phyloP scores from a whole-genome alignment of 2,113 vertebrate species.

The Talpa occidentalis region DNA sequence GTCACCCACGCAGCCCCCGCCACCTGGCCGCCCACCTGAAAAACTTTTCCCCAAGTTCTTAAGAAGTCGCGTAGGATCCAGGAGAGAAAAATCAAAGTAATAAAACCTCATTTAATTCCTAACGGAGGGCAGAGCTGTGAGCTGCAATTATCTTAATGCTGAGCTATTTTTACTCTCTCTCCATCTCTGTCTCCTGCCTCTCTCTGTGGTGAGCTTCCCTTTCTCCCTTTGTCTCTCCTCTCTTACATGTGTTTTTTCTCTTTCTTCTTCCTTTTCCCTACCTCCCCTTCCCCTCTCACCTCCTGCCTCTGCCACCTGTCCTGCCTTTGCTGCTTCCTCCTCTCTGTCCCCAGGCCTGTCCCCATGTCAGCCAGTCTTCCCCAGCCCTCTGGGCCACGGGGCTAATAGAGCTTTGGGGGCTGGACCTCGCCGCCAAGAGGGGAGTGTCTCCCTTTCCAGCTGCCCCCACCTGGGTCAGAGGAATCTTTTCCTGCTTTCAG shows the following conservation, averaged over 20 bases:
- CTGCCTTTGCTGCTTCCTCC: background rate
- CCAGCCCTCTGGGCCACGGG: background rate
- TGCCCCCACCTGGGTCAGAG: background rate
- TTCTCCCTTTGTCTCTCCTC: conserved; percentile 66
- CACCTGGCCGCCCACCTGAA: conserved; percentile 77
- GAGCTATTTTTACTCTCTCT: conserved; percentile 87
- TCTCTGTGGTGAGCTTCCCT: conserved; percentile 69
- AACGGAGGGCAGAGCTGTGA: conserved; percentile 81
- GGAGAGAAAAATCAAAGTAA: conserved; percentile 84
- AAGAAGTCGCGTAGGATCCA: conserved; percentile 81
- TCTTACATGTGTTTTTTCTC: conserved; percentile 43
- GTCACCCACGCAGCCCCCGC: conserved; percentile 70
- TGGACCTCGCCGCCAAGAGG: background rate
- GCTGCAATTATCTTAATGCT: conserved; percentile 83
- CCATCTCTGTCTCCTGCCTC: conserved; percentile 72
- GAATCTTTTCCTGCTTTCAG: background rate
- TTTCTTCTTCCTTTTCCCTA: background rate
- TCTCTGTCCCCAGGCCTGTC: background rate
- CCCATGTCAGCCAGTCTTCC: background rate
- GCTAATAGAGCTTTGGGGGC: background rate
- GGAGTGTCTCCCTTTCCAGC: background rate
- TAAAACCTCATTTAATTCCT: conserved; percentile 87
- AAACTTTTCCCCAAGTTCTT: conserved; percentile 82
- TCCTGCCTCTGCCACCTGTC: background rate
- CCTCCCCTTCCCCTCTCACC: background rate